Base-by-base conservation (phyloP, 2,797 vertebrate species). In the Parotocinclus haroldoi region DNA sequence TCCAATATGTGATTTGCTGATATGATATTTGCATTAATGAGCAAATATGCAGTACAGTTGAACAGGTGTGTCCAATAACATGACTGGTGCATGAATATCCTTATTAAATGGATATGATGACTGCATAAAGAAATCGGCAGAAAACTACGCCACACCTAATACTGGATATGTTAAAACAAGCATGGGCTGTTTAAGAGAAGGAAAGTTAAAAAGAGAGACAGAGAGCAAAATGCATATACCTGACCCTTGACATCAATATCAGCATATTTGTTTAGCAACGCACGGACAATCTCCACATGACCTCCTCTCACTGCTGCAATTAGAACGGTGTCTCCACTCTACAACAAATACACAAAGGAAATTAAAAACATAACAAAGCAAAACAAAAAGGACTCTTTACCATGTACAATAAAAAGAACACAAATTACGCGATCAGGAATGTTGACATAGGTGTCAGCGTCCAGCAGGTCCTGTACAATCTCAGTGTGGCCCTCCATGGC, bases 241-340 rank as follows among this genome's bases (percentile, higher is more conserved):
- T 95, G 95, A 64, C 95, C 95, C 80, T 92, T 92, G 73, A 98
- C 93, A 71, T 99, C 96, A 81, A 99, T 98, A 78, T 99, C 97
- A n/a, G 97, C 97, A 0, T 99, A 98, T 81, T 99, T 99, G 76
- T 98, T 92, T 60, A 99, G 89, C 72, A 99, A 85, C 44, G 96
- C 96, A 66, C 94, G 89, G 70, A 99, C 97, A 64, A 99, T 98
- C 85, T 99, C 97, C 77, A 97, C 94, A 2, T 99, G 96, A 60
- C 96, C 96, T 71, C 97, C 97, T 87, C 95, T 88, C 62, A 99
- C 96, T 40, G 97, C 97, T 0, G 95, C 96, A 58, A 99, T 98
- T 82, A 99, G 84, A 79, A 99, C 94, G 0, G 96, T 99, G 78
- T 99, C 97, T 45, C 97, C 96, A 76, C 92, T 96, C 97, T 99